Base-by-base conservation (phyloP, 53 echinoderm and acorn worm genomes). In the Temnopleurus reevesii region DNA sequence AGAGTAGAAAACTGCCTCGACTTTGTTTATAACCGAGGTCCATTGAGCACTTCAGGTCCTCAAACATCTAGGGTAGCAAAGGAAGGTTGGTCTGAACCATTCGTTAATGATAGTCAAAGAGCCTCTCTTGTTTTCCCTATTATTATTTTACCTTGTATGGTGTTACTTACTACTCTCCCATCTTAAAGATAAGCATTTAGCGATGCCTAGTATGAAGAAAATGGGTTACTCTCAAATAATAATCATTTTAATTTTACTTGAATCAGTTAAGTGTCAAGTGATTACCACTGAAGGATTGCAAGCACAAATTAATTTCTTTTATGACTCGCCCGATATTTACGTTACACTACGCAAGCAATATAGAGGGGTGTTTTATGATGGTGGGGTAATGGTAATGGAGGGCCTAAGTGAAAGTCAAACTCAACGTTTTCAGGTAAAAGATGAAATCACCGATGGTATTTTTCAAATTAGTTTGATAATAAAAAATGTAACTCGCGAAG, bases 401-500 rank as follows among this genome's bases (percentile, higher is more conserved):
- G 71, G 71, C 2, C 43, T 71, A n/a, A 71, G 71, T 71, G 71
- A 71, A 71, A 71, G 71, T 41, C 71, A 71, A 21, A n/a, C 23
- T 41, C 19, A 41, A 36, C 38, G 71, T 4, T 71, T n/a, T 41
- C 19, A 21, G 19, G 71, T 71, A 12, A 27, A 71, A 21, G 7
- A 71, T 38, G 41, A 8, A 41, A 2, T 41, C 23, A 41, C 36
- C 0, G 71, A 12, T 2, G 21, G 41, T 71, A 41, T 71, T 38
- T 9, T 71, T n/a, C 19, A 71, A 41, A 23, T 71, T 71, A 71
- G 71, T 71, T n/a, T 71, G 19, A n/a, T 21, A 8, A 71, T 71
- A 41, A n/a, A n/a, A 21, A 21, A 71, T 71, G 41, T 71, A 41
- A 71, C 21, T n/a, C 71, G 71, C 2, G 71, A 71, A 71, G 71